Evolutionary conservation across 2,888 invertebrate species (phyloP), one percentile per base, ranked within the genome.

Genomic region (Mechanitis messenoides): DNA sequence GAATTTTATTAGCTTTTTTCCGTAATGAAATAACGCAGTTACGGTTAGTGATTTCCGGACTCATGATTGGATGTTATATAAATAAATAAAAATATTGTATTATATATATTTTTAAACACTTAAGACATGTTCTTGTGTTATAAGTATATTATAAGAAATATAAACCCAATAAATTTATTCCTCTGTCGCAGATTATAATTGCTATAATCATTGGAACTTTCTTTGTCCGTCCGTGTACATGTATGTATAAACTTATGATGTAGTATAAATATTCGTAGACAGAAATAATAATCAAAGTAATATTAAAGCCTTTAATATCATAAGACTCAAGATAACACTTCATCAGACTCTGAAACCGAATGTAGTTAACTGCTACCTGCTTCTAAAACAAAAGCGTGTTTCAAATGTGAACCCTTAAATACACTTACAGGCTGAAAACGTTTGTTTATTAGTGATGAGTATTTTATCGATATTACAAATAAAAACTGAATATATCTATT

Each of bases 371-470:
- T 70, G 74, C 76, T 75, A 80, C 80, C 76, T 78, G 75, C 67
- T 68, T 64, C 61, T 66, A 56, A 68, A 69, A 72, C 71, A 73
- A 73, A 78, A 76, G 78, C 74, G 74, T 74, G 74, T 74, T 68
- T 74, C 74, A 74, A 75, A 78, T 77, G 75, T 71, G 77, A 75
- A 75, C 80, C 79, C 79, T 84, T 80, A 76, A 76, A 76, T 77
- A 77, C 75, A 50, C 50, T 31, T 31, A 50, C 50, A 50, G 50
- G 7, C 31, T 50, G n/a, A 28, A 50, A 31, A 47, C 47, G 20
- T 47, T 47, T 31, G n/a, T 31, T 42, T 42, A 9, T 9, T 50
- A 50, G 50, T 50, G 50, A 50, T 50, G 50, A 31, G 50, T 50
- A 50, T 50, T 20, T 28, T 50, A 20, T 28, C 47, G 47, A 50